Percentiles rank a stretch among this genome's conserved stretches.
Evolutionary conservation across 2,797 vertebrate genomes (phyloP).

Genomic region (Coilia nasus): DNA sequence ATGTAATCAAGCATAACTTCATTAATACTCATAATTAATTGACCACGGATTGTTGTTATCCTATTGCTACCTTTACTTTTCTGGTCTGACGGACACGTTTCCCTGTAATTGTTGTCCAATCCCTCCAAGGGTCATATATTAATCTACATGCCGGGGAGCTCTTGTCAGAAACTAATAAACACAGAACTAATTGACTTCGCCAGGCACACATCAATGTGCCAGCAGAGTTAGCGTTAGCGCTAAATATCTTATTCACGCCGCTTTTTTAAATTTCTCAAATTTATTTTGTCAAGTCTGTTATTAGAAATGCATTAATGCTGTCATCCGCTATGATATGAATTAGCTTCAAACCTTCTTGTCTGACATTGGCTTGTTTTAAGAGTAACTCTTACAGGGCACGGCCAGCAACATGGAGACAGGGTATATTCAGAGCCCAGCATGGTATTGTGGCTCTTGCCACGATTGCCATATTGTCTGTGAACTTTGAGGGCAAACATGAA

Average conservation of each 20-base stretch:
- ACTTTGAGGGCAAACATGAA: background rate
- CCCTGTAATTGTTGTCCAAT: slow-evolving; percentile 79
- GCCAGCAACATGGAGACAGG: no score
- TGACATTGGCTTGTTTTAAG: background rate
- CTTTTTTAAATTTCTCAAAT: slow-evolving; percentile 16
- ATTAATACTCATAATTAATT: slow-evolving; percentile 84
- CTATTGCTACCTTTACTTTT: slow-evolving; percentile 82
- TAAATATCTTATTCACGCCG: slow-evolving; percentile 6
- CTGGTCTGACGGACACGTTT: slow-evolving; percentile 79
- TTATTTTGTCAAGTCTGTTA: background rate
- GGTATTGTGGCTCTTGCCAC: background rate
- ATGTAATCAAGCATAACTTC: slow-evolving; percentile 83
- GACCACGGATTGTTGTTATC: slow-evolving; percentile 77
- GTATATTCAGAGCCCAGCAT: no score
- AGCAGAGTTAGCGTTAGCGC: slow-evolving; percentile 42
- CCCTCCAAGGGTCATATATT: slow-evolving; percentile 80
- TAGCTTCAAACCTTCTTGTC: background rate
- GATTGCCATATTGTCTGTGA: background rate
- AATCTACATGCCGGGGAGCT: slow-evolving; percentile 80
- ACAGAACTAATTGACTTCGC: slow-evolving; percentile 81
- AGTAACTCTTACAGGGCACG: background rate
- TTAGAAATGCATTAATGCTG: background rate
- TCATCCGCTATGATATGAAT: background rate
- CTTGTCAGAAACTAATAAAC: slow-evolving; percentile 85
- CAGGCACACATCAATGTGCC: slow-evolving; percentile 65